Conservation (phyloP, 2,797 vertebrate genomes). For the Anableps anableps region DNA sequence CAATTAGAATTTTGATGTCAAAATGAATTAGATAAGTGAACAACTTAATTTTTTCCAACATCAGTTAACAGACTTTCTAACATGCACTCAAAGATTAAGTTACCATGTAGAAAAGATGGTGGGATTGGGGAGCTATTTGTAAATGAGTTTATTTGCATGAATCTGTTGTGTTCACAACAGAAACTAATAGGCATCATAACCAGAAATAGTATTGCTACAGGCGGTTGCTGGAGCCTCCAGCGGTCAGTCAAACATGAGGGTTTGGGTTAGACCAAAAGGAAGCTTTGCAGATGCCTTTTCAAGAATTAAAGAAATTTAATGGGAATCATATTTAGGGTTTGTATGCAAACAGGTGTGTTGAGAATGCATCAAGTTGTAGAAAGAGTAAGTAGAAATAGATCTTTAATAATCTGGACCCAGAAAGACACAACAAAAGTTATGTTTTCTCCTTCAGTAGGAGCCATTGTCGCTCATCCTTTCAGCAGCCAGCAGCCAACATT, state of each 20-base stretch:
- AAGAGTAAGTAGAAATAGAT: not conserved
- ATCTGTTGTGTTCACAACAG: not conserved
- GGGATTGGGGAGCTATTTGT: not conserved
- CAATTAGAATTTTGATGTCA: not conserved
- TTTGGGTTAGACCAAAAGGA: not conserved
- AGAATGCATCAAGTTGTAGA: not conserved
- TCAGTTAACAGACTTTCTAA: too few relatives aligned
- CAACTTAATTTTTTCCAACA: too few relatives aligned
- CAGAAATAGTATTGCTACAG: not conserved
- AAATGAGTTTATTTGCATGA: not conserved
- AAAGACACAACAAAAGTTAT: not conserved
- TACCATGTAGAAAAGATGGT: not conserved
- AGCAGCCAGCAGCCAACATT: conserved; percentile 1
- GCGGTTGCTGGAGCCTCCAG: not conserved
- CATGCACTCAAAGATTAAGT: too few relatives aligned
- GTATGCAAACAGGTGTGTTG: not conserved
- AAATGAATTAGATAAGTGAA: not conserved
- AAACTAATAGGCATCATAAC: not conserved
- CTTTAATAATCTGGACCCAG: not conserved
- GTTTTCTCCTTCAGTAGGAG: conserved; percentile 4
- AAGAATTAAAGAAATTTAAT: not conserved
- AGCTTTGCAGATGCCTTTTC: not conserved
- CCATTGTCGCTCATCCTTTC: conserved; percentile 6
- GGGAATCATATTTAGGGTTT: not conserved
- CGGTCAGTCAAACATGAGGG: not conserved